Base-by-base conservation (phyloP, 2,888 invertebrate species). In the Leptopilina drosophilae region DNA sequence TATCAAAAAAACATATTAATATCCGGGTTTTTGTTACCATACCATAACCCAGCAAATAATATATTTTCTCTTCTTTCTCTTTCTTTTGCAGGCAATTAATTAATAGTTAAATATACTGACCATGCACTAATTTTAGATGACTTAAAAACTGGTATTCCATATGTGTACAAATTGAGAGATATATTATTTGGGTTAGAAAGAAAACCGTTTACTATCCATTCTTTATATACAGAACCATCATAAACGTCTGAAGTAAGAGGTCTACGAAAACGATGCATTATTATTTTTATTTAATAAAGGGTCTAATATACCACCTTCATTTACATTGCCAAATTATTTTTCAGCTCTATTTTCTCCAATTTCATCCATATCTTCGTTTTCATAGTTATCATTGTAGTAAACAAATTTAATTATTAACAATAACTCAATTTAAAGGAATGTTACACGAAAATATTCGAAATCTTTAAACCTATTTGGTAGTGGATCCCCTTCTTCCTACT, bases 141-240 rank as follows among this genome's bases (percentile, higher is more conserved):
- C 5, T 59, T 59, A n/a, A 59, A 59, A 59, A 59, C 15, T 46
- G 53, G 59, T 59, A 59, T 59, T 59, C 80, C 80, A 65, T 80
- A 77, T 9, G 80, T 80, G 20, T 80, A 80, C 78, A 77, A 80
- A 11, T 64, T 77, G 0, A 80, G 64, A 5, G 77, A 80, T 7
- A 59, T 59, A 59, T 59, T 59, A 5, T 59, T 14, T 6, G n/a
- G 14, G 15, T 59, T 59, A n/a, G n/a, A 78, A 0, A 64, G 42
- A 53, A 75, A 73, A 0, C 75, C 75, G 65, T 75, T 78, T 14
- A 78, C 62, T 1, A 77, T 14, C 80, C 77, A 78, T 46, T 59
- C 1, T n/a, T 8, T 62, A 46, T 80, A 80, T 6, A 80, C 15
- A 5, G n/a, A 14, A 0, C 78, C 77, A 14, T 80, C 80, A 56